Percentiles rank a stretch among this genome's conserved stretches.
These are phyloP conservation scores for Lanistes nyassanus DNA, from an alignment of 1,140 invertebrate species.

Conservation along the genomic window DNA sequence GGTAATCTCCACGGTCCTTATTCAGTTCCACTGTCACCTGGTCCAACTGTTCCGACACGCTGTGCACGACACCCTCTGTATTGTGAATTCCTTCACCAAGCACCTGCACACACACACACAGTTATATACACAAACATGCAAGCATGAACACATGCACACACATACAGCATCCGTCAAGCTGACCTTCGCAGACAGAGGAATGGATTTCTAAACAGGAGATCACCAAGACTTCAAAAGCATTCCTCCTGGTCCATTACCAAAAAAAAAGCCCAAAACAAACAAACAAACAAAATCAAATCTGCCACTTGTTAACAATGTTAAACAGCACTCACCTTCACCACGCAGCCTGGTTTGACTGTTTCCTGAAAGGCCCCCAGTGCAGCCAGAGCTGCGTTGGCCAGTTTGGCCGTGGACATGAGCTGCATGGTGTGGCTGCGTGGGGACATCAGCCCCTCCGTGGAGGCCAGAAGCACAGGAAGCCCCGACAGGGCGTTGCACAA, in stretches of 20 bases:
- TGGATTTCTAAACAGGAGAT: too few species aligned
- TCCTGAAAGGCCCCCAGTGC: conserved; percentile 66
- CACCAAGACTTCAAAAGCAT: too few species aligned
- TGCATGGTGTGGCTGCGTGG: conserved; percentile 53
- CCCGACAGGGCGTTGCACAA: conserved; percentile 59
- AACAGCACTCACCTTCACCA: conserved; percentile 53
- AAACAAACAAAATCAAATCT: too few species aligned
- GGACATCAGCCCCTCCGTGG: conserved; percentile 53
- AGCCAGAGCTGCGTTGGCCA: conserved; percentile 65
- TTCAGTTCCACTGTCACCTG: conserved; percentile 56
- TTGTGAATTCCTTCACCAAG: conserved; percentile 51
- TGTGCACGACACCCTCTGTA: conserved; percentile 53
- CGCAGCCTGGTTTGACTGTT: conserved; percentile 64
- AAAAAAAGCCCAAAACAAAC: too few species aligned
- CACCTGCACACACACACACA: conserved; percentile 41
- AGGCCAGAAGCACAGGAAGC: conserved; percentile 57
- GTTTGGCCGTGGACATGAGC: conserved; percentile 63
- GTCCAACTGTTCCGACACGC: conserved; percentile 63
- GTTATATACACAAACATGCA: not conserved
- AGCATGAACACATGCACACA: too few species aligned
- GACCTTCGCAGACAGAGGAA: too few species aligned
- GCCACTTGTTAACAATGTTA: too few species aligned
- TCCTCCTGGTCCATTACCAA: too few species aligned
- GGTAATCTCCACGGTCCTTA: conserved; percentile 32
- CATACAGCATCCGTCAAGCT: not conserved